These are phyloP conservation scores for Xylota segnis DNA, from an alignment of 2,888 invertebrate genomes.

Conservation along the genomic window DNA sequence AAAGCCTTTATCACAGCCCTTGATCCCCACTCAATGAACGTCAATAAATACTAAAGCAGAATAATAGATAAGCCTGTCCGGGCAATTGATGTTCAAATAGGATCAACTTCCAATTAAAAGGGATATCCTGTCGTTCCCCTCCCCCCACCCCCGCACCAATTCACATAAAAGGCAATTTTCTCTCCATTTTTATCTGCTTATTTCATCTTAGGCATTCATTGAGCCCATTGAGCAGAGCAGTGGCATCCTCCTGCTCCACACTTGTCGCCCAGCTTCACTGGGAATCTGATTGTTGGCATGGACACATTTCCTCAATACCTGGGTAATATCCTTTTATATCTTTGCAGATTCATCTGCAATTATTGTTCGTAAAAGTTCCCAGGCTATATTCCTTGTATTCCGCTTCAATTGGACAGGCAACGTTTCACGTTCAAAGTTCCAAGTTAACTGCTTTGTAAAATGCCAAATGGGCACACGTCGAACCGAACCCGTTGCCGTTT, in stretches of 20 bases:
- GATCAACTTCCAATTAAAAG: slow-evolving; percentile 77
- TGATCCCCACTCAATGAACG: slow-evolving; percentile 68
- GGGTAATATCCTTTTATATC: slow-evolving; percentile 63
- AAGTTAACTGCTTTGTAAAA: slow-evolving; percentile 60
- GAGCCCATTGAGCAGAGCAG: slow-evolving; percentile 3
- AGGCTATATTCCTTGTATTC: slow-evolving; percentile 52
- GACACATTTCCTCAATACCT: slow-evolving; percentile 62
- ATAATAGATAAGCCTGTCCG: slow-evolving; percentile 75
- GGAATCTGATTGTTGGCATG: slow-evolving; percentile 65
- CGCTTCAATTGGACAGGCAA: slow-evolving; percentile 43
- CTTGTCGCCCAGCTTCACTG: slow-evolving; percentile 25
- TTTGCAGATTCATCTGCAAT: slow-evolving; percentile 71
- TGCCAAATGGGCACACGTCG: slow-evolving; percentile 52
- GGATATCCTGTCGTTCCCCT: slow-evolving; percentile 52
- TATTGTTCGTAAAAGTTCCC: slow-evolving; percentile 70
- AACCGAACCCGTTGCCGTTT: neutral
- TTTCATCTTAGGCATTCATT: slow-evolving; percentile 71
- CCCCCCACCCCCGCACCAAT: neutral
- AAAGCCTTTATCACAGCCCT: slow-evolving; percentile 51
- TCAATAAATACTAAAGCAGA: slow-evolving; percentile 65
- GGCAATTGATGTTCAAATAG: slow-evolving; percentile 75
- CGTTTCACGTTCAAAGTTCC: slow-evolving; percentile 49
- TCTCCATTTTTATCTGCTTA: slow-evolving; percentile 71
- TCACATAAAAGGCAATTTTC: slow-evolving; percentile 71
- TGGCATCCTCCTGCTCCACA: neutral